These are phyloP conservation scores for Chroicocephalus ridibundus DNA, from an alignment of 2,113 vertebrate species.

Conservation along the genomic window DNA sequence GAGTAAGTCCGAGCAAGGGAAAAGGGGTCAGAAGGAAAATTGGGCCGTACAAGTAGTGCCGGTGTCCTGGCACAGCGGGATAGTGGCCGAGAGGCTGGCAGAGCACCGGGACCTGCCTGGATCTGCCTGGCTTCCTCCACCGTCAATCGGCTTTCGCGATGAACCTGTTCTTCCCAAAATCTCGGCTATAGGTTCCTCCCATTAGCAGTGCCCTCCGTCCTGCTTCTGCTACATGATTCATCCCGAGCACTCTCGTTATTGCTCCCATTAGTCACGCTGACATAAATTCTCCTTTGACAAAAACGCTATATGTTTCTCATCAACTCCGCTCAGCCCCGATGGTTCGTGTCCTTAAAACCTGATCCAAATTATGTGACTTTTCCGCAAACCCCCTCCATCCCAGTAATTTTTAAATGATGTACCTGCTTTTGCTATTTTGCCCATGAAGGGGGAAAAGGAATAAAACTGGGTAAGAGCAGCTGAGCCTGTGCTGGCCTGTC, in stretches of 20 bases:
- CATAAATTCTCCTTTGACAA: neutral
- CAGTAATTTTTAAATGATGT: neutral
- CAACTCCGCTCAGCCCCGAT: neutral
- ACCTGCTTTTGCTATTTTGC: neutral
- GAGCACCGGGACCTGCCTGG: neutral
- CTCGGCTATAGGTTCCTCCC: neutral
- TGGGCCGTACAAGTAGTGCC: rapidly evolving
- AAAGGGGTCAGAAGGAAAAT: neutral
- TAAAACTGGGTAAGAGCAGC: neutral
- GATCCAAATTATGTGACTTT: neutral
- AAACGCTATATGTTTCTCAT: neutral
- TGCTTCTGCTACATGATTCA: neutral
- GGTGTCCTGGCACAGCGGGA: rapidly evolving
- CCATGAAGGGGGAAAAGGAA: neutral
- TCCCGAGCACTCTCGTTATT: neutral
- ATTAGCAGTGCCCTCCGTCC: neutral
- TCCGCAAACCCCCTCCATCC: neutral
- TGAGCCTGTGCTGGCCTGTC: neutral
- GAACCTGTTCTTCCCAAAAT: neutral
- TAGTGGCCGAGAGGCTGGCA: neutral
- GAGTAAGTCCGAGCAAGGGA: neutral
- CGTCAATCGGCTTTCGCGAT: rapidly evolving
- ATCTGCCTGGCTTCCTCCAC: neutral
- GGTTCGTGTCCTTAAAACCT: neutral
- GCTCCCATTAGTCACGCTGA: neutral